Percentiles rank a stretch among this genome's conserved stretches.
Conservation (phyloP, 2,113 vertebrate species). For the Phalacrocorax carbo region DNA sequence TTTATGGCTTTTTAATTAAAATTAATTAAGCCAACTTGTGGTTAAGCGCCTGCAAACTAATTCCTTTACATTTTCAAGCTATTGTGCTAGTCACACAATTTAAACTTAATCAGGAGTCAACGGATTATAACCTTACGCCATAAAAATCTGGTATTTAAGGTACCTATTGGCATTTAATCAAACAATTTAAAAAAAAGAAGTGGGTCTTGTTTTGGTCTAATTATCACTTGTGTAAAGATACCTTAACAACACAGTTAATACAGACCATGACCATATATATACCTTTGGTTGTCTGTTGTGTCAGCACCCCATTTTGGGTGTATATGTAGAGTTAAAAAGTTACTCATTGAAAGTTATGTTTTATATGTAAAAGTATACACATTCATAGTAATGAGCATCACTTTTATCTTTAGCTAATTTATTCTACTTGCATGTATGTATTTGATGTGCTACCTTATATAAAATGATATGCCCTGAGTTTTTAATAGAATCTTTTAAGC, state of each 20-base stretch:
- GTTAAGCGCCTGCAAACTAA: background rate
- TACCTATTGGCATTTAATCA: background rate
- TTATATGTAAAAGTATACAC: background rate
- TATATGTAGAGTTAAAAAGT: background rate
- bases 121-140: background rate
- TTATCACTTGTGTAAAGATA: background rate
- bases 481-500: background rate
- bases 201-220: background rate
- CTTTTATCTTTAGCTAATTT: background rate
- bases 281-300: background rate
- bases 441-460: background rate
- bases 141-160: background rate
- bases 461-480: background rate
- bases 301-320: background rate
- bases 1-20: too few relatives aligned
- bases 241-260: background rate
- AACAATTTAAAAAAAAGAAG: background rate
- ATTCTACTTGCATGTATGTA: background rate
- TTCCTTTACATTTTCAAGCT: background rate
- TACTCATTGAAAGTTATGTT: background rate
- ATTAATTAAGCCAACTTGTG: too few relatives aligned
- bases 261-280: background rate
- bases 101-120: background rate
- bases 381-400: background rate
- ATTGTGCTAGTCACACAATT: background rate